Base-by-base conservation (phyloP, 2,888 invertebrate species). In the Podotricha telesiphe region DNA sequence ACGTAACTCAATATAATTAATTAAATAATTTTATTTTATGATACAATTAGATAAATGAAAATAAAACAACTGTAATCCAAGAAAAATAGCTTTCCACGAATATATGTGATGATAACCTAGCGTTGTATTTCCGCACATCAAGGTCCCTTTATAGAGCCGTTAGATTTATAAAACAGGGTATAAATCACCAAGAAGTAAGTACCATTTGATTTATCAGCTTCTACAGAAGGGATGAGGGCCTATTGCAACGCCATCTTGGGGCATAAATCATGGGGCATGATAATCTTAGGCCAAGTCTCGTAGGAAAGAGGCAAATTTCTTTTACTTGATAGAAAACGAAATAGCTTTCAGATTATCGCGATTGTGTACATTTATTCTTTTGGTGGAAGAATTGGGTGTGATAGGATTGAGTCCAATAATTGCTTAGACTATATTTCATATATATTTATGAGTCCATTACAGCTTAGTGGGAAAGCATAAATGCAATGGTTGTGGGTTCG, bases 191-290 rank as follows among this genome's bases (percentile, higher is more conserved):
- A 66, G 50, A 37, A 64, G 69, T 65, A 69, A 71, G 67, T 55
- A 67, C 67, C 45, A 13, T 51, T 69, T 73, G 71, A 73, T 73
- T 73, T 73, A 71, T 73, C 68, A 56, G 61, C 58, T 66, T 59
- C 58, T 58, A 64, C 59, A 72, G 69, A 70, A 70, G 63, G 68
- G 66, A 70, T 64, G 55, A 67, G 61, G 55, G 65, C 65, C 70
- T 71, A 71, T 73, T 73, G 71, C 73, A 69, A 58, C 69, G 69
- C 65, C 67, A 71, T 67, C 70, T 76, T 67, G 40, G 61, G 53
- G 40, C 64, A 75, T 77, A 77, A 76, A 76, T 76, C 74, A 77
- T 71, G 69, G 40, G 53, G 22, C 55, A 68, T 73, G 77, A 75
- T 76, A 74, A 71, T 65, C 67, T 67, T 63, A 63, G 66, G 42